phyloP scores from a whole-genome alignment of 2,888 invertebrate genomes.

The Keiferia lycopersicella region DNA sequence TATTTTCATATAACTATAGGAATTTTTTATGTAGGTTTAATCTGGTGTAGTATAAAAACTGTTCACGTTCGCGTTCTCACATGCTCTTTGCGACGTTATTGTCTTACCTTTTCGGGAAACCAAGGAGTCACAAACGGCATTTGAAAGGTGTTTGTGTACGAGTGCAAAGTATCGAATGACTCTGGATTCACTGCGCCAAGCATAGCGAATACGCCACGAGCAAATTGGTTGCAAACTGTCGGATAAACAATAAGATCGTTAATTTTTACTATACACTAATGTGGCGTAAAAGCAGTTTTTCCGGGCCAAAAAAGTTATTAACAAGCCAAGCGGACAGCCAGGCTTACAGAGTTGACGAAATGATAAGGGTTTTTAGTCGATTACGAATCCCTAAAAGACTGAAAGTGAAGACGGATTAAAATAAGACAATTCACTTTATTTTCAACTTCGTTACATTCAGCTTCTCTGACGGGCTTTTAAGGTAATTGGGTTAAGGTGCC shows the following conservation, averaged over 20 bases:
- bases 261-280: too few relatives aligned
- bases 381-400: constrained; percentile 33
- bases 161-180: constrained; percentile 96
- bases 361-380: too few relatives aligned
- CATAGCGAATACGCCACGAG: constrained; percentile 94
- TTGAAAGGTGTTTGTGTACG: constrained; percentile 96
- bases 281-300: too few relatives aligned
- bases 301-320: too few relatives aligned
- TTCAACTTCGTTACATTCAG: constrained; percentile 75
- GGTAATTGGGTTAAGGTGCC: constrained; percentile 72
- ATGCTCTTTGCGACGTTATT: too few relatives aligned
- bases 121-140: constrained; percentile 97
- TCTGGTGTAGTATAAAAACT: too few relatives aligned
- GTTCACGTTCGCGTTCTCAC: too few relatives aligned
- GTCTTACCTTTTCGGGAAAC: constrained; percentile 93
- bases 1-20: too few relatives aligned
- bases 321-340: too few relatives aligned
- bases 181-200: constrained; percentile 95
- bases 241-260: constrained; percentile 38
- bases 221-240: constrained; percentile 94
- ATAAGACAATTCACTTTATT: constrained; percentile 69
- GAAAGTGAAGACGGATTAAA: constrained; percentile 55
- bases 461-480: constrained; percentile 76
- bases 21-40: too few relatives aligned
- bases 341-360: too few relatives aligned